Base-by-base conservation (phyloP, 64 coral and sea anemone species). In the Stichodactyla mertensii region DNA sequence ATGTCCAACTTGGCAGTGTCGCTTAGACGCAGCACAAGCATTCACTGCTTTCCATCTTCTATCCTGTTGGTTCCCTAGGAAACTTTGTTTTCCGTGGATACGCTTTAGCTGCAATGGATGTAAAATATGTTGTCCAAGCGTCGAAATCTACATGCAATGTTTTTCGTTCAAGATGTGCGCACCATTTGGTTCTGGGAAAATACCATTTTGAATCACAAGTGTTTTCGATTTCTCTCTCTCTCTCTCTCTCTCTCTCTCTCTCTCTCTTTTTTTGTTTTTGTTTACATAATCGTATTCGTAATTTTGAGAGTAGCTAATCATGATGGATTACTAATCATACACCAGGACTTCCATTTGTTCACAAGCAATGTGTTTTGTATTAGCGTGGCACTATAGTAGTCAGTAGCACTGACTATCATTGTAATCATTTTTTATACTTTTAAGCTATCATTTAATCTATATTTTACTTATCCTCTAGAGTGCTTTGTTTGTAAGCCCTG, bases 61-160 rank as follows among this genome's bases (percentile, higher is more conserved):
- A 23, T 89, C 88, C 4, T 89, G 88, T 77, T 89, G 88, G 88
- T 89, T 74, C 69, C 64, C 64, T 66, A 6, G 51, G 13, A 89
- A 52, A 80, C 1, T 89, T 15, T 89, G 88, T 27, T 89, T 89
- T 71, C 88, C 88, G 54, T 84, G 80, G 88, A 18, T 89, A 16
- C 80, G 62, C 7, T 84, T 89, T 84, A 55, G 15, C 4, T 89
- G 88, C 20, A 45, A 18, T 18, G 51, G 88, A 5, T 89, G 88
- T 52, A 84, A 84, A n/a, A 20, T 62, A 26, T 89, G 81, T 57
- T 57, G 88, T 71, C 88, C 88, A 18, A 64, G 88, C 19, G 11
- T 89, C 28, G 6, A 31, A n/a, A 31, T 89, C n/a, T 84, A 89
- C 54, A 53, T 45, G 61, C 11, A 28, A 15, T 89, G 88, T 19